Evolutionary conservation across 1,140 invertebrate genomes (phyloP).

Genomic region (Schlechtendalia chinensis): DNA sequence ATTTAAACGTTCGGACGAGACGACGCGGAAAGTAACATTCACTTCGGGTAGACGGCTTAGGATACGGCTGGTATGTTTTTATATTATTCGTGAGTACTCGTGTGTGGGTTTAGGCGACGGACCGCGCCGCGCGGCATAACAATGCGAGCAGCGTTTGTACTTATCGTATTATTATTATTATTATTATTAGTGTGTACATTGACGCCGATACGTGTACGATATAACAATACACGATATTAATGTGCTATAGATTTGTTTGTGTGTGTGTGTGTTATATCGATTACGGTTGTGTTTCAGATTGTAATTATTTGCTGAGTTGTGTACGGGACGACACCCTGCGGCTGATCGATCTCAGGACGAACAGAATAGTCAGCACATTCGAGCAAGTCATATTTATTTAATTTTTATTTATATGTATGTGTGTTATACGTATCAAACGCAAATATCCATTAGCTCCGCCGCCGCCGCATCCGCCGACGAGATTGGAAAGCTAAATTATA

Average conservation of each 20-base stretch:
- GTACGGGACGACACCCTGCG: conserved; percentile 93
- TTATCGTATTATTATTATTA: not conserved
- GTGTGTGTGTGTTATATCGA: not conserved
- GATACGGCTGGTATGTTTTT: too few species aligned
- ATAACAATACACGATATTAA: not conserved
- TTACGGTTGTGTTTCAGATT: conserved; percentile 67
- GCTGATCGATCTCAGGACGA: conserved; percentile 90
- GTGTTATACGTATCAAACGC: not conserved
- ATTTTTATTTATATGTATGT: not conserved
- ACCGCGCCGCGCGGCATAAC: not conserved
- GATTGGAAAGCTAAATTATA: not conserved
- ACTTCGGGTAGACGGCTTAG: too few species aligned
- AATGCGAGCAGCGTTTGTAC: not conserved
- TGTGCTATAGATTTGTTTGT: not conserved
- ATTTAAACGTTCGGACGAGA: too few species aligned
- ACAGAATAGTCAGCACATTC: conserved; percentile 84
- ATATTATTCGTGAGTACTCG: too few species aligned
- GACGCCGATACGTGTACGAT: not conserved
- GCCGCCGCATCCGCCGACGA: not conserved
- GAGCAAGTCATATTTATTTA: conserved; percentile 64
- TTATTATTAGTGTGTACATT: not conserved
- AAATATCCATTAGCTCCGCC: too few species aligned
- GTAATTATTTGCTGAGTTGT: conserved; percentile 84
- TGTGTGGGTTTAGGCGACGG: not conserved
- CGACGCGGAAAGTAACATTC: too few species aligned